Evolutionary conservation across 2,888 invertebrate genomes (phyloP).

Genomic region (Pseudococcus jackbeardsleyi): DNA sequence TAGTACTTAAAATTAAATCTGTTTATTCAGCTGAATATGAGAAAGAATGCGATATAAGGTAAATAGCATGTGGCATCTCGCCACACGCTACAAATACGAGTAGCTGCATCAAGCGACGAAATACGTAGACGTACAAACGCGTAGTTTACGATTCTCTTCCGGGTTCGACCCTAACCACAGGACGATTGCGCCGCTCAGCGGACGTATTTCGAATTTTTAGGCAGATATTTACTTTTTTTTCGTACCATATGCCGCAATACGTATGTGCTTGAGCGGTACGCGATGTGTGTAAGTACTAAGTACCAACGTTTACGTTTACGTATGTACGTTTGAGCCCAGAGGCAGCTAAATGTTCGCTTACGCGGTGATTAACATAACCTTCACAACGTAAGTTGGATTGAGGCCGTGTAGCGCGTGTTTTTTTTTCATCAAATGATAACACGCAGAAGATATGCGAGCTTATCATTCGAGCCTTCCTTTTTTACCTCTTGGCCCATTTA

Average conservation of each 20-base stretch:
- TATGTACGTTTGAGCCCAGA: not conserved
- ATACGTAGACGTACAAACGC: no score
- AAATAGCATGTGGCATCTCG: no score
- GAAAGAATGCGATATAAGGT: no score
- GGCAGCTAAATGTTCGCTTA: not conserved
- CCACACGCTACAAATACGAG: no score
- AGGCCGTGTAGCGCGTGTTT: constrained; percentile 1
- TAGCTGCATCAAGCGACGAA: no score
- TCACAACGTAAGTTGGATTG: constrained; percentile 15
- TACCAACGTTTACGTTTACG: not conserved
- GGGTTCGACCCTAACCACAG: no score
- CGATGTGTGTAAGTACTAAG: not conserved
- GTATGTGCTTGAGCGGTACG: not conserved
- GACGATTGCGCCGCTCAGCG: no score
- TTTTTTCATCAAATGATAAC: not conserved
- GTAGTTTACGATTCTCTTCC: no score
- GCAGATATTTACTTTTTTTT: no score
- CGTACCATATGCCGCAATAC: not conserved
- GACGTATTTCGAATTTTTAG: no score
- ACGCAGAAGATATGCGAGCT: constrained; percentile 14
- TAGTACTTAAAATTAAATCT: no score
- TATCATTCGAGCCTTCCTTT: constrained; percentile 8
- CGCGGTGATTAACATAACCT: constrained; percentile 26
- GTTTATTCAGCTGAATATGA: no score
- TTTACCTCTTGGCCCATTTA: constrained; percentile 21